Conservation (phyloP, 2,888 invertebrate genomes). For the Diarsia brunnea region DNA sequence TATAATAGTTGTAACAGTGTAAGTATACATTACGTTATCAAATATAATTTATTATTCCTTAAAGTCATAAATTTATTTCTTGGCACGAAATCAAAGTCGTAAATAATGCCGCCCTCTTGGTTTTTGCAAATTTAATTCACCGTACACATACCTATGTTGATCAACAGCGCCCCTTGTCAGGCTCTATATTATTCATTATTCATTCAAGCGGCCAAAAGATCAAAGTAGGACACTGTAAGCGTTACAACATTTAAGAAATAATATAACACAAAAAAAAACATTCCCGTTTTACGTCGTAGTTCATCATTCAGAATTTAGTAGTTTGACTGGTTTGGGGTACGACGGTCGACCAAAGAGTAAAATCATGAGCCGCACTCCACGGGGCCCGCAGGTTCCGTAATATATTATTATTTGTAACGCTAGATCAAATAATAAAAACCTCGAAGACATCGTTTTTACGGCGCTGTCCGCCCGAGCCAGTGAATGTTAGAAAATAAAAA, state of each 20-base stretch:
- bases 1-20: no score
- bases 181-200: no score
- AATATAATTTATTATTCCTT: no score
- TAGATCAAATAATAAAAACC: neutral
- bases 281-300: neutral
- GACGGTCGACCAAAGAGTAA: neutral
- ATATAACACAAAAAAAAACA: neutral
- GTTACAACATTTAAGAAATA: neutral
- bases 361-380: neutral
- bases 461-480: neutral
- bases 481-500: neutral
- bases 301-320: neutral
- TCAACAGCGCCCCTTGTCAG: neutral
- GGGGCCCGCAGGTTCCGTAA: neutral
- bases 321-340: neutral
- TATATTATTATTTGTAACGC: neutral
- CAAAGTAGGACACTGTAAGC: neutral
- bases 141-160: neutral
- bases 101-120: constrained; percentile 5
- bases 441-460: neutral
- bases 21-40: no score
- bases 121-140: neutral
- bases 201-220: neutral
- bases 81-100: constrained; percentile 3
- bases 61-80: neutral